Conservation (phyloP, 1,140 invertebrate genomes). For the Drosophila kohkoa region DNA sequence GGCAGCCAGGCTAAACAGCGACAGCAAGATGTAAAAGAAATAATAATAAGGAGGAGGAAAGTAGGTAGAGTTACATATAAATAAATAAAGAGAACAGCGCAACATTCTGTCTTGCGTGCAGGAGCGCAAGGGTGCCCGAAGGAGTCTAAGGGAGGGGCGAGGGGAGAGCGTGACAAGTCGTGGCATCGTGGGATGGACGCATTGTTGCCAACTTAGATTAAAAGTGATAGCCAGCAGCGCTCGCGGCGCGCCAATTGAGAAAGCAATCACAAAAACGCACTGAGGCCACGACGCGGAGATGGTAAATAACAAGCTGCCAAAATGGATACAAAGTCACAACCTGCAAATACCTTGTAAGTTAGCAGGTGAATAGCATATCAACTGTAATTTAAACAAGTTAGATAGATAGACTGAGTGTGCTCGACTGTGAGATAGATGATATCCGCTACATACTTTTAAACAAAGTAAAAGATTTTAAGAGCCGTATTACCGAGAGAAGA, state of each 20-base stretch:
- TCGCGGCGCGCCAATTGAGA: conserved; percentile 65
- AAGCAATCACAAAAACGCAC: conserved; percentile 65
- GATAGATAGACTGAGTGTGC: too few species aligned
- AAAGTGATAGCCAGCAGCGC: conserved; percentile 67
- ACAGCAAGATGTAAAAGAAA: conserved; percentile 15
- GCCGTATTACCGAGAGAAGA: too few species aligned
- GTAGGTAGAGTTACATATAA: conserved; percentile 31
- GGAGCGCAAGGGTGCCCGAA: neutral
- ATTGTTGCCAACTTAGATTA: conserved; percentile 75
- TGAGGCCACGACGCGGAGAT: conserved; percentile 26
- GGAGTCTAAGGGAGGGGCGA: neutral
- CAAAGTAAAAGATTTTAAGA: too few species aligned
- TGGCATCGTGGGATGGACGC: conserved; percentile 26
- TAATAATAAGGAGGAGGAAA: neutral
- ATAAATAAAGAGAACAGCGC: conserved; percentile 43
- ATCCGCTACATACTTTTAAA: too few species aligned
- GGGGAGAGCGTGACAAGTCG: neutral
- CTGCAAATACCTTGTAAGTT: neutral
- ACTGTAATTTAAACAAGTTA: too few species aligned
- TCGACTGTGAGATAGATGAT: too few species aligned
- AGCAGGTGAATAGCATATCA: too few species aligned
- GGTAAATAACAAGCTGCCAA: conserved; percentile 8
- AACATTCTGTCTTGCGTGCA: conserved; percentile 7
- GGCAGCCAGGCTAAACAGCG: conserved; percentile 6
- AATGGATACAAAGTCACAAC: neutral